Base-by-base conservation (phyloP, 2,113 vertebrate genomes). In the Zonotrichia leucophrys region DNA sequence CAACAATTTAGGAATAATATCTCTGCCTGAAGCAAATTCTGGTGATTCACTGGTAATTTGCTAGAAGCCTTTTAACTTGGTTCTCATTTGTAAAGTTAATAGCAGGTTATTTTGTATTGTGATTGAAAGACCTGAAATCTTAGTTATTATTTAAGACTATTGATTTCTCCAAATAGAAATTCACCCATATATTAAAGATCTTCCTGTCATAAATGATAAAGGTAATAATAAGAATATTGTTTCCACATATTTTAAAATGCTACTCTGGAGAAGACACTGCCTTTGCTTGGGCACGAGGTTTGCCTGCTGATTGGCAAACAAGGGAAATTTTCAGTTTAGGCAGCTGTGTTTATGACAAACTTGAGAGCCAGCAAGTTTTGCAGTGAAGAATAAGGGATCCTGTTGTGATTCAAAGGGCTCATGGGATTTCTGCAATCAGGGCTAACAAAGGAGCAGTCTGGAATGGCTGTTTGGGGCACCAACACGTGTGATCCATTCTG, bases 1-100 rank as follows among this genome's bases (percentile, higher is more conserved):
- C 84, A 92, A 88, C 87, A 93, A 72, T 90, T 95, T 92, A 94
- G 74, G 47, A 95, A 77, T 88, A 94, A 95, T 94, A 88, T 95
- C 77, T 95, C 60, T 91, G 81, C 87, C 78, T 94, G 88, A 87
- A 96, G 91, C 79, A 74, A 86, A 91, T 94, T 96, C 87, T 94
- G 74, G 88, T 96, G 96, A 96, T 96, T 96, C 93, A 94, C 68
- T 93, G 86, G 74, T 95, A 82, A 96, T 95, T 96, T 95, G 39
- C 92, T 92, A 79, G 94, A 87, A 95, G 84, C 83, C 88, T 97
- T 96, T 96, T 94, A 97, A 86, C 91, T 96, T 90, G 52, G 56
- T 94, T 90, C 90, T 89, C 88, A 97, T 96, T 94, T 95, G 73
- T 95, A 94, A 96, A 95, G 91, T 93, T 95, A 97, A 96, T 92